Evolutionary conservation across 2,797 vertebrate species (phyloP).

Genomic region (Sciurus vulgaris): DNA sequence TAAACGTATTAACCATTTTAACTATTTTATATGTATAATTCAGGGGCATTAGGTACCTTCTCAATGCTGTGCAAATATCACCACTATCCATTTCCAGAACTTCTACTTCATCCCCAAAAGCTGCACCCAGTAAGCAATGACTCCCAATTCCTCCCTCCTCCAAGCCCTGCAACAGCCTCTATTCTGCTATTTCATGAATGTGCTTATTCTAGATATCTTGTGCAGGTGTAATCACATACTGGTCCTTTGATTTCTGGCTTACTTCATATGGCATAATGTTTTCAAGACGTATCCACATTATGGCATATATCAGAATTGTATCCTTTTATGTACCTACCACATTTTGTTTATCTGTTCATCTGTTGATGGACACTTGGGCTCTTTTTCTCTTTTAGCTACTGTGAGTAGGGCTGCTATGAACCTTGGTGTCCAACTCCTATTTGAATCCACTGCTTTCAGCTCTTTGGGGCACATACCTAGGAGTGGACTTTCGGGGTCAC

Average conservation of each 20-base stretch:
- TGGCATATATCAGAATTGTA: not conserved
- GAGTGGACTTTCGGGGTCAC: not conserved
- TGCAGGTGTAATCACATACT: not conserved
- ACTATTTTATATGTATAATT: not conserved
- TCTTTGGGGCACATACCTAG: not conserved
- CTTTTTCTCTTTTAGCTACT: not conserved
- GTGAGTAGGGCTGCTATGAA: not conserved
- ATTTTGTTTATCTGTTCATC: not conserved
- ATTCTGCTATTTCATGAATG: not conserved
- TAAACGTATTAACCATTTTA: not conserved
- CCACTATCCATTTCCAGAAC: not conserved
- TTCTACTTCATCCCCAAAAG: not conserved
- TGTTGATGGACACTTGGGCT: not conserved
- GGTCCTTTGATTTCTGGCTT: constrained; percentile 27
- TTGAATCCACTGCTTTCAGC: not conserved
- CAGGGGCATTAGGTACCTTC: not conserved
- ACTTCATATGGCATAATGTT: constrained; percentile 17
- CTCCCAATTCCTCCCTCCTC: not conserved
- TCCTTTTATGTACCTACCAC: not conserved
- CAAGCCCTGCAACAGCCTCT: not conserved
- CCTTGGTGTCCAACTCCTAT: not conserved
- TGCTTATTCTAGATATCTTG: not conserved
- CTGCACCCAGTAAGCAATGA: not conserved
- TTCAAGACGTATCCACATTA: not conserved
- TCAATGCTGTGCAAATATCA: not conserved